Conservation (phyloP, 2,797 vertebrate species). For the Tamandua tetradactyla region DNA sequence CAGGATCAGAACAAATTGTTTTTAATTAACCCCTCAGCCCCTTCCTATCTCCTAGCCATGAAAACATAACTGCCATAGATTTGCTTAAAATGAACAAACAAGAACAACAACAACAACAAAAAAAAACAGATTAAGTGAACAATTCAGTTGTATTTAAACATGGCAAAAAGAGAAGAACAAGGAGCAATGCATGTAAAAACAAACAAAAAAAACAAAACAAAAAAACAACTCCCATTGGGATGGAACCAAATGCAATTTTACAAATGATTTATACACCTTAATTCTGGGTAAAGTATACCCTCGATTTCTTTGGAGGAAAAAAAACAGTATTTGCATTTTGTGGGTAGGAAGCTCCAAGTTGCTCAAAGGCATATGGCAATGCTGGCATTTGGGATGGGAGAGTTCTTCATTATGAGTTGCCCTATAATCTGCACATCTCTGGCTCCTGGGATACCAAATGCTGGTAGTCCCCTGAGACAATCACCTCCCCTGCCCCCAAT, state of each 20-base stretch:
- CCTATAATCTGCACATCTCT: not conserved
- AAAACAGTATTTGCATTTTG: not conserved
- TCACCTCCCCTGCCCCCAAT: not conserved
- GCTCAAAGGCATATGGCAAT: not conserved
- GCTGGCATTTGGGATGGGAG: not conserved
- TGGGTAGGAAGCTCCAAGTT: not conserved
- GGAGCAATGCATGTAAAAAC: constrained; percentile 23
- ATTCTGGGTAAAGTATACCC: not conserved
- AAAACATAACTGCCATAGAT: constrained; percentile 59
- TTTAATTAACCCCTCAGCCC: constrained; percentile 18
- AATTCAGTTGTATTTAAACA: constrained; percentile 60
- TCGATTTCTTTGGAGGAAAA: constrained; percentile 25
- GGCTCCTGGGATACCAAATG: not conserved
- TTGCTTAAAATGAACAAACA: not conserved
- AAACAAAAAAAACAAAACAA: not conserved
- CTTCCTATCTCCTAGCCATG: constrained; percentile 60
- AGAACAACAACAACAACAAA: not conserved
- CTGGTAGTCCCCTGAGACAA: no score
- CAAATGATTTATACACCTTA: not conserved
- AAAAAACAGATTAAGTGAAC: constrained; percentile 62
- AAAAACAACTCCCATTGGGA: not conserved
- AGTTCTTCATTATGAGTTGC: not conserved
- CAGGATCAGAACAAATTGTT: constrained; percentile 72
- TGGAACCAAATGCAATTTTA: constrained; percentile 51
- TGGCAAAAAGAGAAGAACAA: not conserved